Base-by-base conservation (phyloP, 1,140 invertebrate species). In the Epicauta chinensis region DNA sequence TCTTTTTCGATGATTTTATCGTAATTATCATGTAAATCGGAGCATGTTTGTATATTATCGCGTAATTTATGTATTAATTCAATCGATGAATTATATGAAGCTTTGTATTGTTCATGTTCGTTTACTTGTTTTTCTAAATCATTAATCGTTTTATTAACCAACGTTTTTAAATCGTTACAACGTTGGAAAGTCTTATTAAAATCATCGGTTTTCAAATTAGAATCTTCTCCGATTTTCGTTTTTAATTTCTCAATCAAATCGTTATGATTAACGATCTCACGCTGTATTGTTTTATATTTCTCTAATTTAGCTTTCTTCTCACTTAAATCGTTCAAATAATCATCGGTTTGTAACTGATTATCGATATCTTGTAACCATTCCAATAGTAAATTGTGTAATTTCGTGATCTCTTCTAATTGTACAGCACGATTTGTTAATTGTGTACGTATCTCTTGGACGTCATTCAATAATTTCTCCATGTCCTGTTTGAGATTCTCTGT, bases 321-420 rank as follows among this genome's bases (percentile, higher is more conserved):
- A 51, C 87, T 87, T 7, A 95, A 73, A 69, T 96, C 92, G 61
- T 89, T 89, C 9, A 87, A 74, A 35, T 81, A 81, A 15, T 86
- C 81, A 39, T 81, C 81, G 11, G 81, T 75, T 60, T 83, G 80
- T 2, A 91, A 78, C 71, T 91, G 91, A n/a, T 81, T 78, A 62
- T 91, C 85, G 41, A 89, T 80, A 60, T 94, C 91, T 51, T 91
- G 83, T 16, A 95, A 71, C 88, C 90, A 93, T 62, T 93, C 89
- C 1, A 80, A 70, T 9, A 91, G 73, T 15, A 88, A 73, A 66
- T 86, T 86, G 56, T 89, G 82, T 17, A 84, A 77, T 73, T 93
- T 93, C 37, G 82, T 82, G 41, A 91, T 79, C 62, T 93, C 90
- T 73, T 93, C 89, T n/a, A 93, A 75, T 59, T 88, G 79, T 1